Percentiles rank a stretch among this genome's conserved stretches.
phyloP scores from a whole-genome alignment of 1,140 invertebrate species.

The Campoletis sonorensis region DNA sequence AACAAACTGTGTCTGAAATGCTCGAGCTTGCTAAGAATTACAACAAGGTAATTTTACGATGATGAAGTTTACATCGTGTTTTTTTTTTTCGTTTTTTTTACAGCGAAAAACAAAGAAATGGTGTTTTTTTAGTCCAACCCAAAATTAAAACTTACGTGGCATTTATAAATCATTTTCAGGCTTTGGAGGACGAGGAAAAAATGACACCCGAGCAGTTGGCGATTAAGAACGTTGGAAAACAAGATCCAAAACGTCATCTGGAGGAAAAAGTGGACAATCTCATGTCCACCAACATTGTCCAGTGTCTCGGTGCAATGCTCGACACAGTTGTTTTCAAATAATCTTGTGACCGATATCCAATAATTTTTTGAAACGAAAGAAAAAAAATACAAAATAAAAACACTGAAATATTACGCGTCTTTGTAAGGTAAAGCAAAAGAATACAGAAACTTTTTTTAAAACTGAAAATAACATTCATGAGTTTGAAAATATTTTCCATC shows the following conservation, averaged over 20 bases:
- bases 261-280: conserved; percentile 98
- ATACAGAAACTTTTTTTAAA: conserved; percentile 17
- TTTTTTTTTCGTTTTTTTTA: no score
- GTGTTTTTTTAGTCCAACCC: background rate
- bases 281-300: conserved; percentile 99
- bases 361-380: conserved; percentile 14
- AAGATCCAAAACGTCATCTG: conserved; percentile 99
- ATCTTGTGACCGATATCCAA: conserved; percentile 60
- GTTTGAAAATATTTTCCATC: background rate
- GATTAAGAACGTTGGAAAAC: conserved; percentile 99
- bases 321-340: conserved; percentile 98
- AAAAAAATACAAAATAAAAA: conserved; percentile 29
- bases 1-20: conserved; percentile 97
- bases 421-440: conserved; percentile 46
- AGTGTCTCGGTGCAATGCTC: conserved; percentile 98
- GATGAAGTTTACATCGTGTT: no score
- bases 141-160: background rate
- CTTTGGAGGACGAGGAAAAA: conserved; percentile 99
- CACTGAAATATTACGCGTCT: conserved; percentile 30
- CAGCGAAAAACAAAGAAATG: no score
- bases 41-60: conserved; percentile 88
- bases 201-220: conserved; percentile 99
- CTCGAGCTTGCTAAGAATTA: conserved; percentile 98
- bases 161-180: conserved; percentile 75
- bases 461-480: no score